Percentiles rank a stretch among this genome's conserved stretches.
Conservation (phyloP, 2,888 invertebrate genomes). For the Drosophila tripunctata region DNA sequence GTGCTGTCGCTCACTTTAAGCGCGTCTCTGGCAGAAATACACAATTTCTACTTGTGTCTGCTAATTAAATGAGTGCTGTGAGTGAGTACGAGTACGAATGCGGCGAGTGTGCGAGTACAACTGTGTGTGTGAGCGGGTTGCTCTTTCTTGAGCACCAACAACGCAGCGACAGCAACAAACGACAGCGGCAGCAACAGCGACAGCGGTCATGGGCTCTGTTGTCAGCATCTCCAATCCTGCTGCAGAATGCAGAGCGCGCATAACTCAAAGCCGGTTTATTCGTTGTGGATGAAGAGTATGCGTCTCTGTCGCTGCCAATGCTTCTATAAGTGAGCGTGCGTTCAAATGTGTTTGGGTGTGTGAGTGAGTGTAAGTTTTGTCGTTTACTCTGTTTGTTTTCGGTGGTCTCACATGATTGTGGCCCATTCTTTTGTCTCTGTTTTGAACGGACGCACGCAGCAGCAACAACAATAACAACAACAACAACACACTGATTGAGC, state of each 20-base stretch:
- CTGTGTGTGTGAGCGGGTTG: constrained; percentile 41
- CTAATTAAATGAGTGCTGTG: constrained; percentile 66
- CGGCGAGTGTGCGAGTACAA: constrained; percentile 30
- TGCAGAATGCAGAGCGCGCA: constrained; percentile 78
- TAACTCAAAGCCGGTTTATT: constrained; percentile 71
- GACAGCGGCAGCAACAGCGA: constrained; percentile 36
- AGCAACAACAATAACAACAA: too few species aligned
- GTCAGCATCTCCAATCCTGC: constrained; percentile 72
- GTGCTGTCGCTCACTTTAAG: constrained; percentile 47
- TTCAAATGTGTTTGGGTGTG: constrained; percentile 27
- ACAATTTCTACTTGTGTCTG: constrained; percentile 43
- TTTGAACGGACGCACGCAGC: constrained; percentile 43
- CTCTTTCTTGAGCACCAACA: constrained; percentile 64
- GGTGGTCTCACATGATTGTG: constrained; percentile 55
- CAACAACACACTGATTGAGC: constrained; percentile 28
- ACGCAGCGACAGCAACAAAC: too few species aligned
- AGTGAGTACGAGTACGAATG: too few species aligned
- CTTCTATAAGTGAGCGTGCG: constrained; percentile 9
- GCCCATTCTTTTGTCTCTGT: constrained; percentile 63
- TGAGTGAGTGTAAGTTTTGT: constrained; percentile 35
- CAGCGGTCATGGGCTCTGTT: constrained; percentile 41
- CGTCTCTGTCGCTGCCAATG: constrained; percentile 14
- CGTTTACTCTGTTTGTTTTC: constrained; percentile 51
- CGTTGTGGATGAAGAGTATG: constrained; percentile 49
- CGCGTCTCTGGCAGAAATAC: constrained; percentile 54